These are phyloP conservation scores for Lepidurus apus DNA, from an alignment of 1,140 invertebrate species.

Conservation along the genomic window DNA sequence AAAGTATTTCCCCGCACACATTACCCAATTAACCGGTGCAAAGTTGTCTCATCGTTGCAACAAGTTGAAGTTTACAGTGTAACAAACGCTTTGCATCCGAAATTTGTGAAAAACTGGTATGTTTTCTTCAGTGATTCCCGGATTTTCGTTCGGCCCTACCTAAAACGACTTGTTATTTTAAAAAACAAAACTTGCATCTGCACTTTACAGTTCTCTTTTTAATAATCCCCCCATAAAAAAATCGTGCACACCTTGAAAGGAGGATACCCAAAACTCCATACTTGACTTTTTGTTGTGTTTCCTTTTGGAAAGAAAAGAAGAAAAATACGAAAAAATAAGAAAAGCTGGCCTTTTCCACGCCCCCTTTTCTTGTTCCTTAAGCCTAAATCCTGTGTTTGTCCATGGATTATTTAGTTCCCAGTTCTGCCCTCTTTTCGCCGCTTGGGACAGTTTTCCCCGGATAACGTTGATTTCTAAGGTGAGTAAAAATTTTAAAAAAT, in stretches of 20 bases:
- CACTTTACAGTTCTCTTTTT: not conserved
- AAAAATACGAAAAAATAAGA: not conserved
- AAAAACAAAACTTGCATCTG: not conserved
- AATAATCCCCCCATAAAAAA: not conserved
- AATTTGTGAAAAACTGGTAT: not conserved
- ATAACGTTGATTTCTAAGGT: not conserved
- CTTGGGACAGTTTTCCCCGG: constrained; percentile 13
- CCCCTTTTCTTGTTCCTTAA: not conserved
- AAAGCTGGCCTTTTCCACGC: not conserved
- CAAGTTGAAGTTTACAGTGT: not conserved
- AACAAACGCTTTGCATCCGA: not conserved
- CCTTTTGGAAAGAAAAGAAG: not conserved
- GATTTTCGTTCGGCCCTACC: not conserved
- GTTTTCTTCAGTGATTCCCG: not conserved
- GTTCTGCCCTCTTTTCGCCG: constrained; percentile 3
- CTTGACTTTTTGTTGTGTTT: not conserved
- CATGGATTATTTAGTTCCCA: constrained; percentile 19
- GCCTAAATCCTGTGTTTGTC: not conserved
- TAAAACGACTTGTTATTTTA: not conserved
- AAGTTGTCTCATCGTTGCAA: not conserved
- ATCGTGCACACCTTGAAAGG: not conserved
- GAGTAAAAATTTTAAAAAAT: too few relatives aligned
- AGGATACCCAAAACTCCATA: not conserved
- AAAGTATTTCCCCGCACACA: not conserved
- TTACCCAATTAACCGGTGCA: not conserved